Percentiles rank a stretch among this genome's conserved stretches.
Evolutionary conservation across 2,888 invertebrate species (phyloP).

Genomic region (Erebia epiphron): DNA sequence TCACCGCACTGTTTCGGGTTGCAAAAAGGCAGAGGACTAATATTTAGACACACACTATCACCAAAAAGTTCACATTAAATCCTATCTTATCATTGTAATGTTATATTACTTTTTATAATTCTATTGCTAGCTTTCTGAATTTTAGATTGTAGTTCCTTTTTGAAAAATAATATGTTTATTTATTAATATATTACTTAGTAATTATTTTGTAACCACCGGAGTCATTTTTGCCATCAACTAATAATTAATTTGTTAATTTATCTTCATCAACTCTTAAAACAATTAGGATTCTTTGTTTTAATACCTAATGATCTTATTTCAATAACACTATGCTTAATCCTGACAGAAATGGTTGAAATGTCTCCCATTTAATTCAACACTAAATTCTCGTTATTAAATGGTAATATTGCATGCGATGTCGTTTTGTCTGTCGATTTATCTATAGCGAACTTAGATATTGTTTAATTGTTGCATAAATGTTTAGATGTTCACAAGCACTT

Average conservation of each 20-base stretch:
- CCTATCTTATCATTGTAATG: constrained; percentile 25
- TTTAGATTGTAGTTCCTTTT: constrained; percentile 33
- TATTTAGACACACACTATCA: constrained; percentile 32
- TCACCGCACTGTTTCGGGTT: constrained; percentile 43
- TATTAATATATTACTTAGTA: constrained; percentile 26
- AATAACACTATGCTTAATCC: neutral
- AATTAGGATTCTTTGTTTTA: neutral
- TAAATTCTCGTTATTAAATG: constrained; percentile 37
- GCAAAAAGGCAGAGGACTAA: constrained; percentile 41
- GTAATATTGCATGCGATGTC: constrained; percentile 69
- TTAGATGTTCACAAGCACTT: constrained; percentile 62
- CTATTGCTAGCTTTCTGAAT: constrained; percentile 39
- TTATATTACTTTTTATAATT: constrained; percentile 35
- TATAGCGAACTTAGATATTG: constrained; percentile 39
- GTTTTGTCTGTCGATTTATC: constrained; percentile 47
- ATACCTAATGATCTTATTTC: neutral
- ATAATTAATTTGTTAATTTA: neutral
- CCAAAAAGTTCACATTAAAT: constrained; percentile 33
- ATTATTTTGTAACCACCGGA: constrained; percentile 34
- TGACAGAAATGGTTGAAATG: constrained; percentile 40
- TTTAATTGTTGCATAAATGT: constrained; percentile 43
- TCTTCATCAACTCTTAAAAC: neutral
- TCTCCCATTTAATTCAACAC: constrained; percentile 34
- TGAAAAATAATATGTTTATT: constrained; percentile 28
- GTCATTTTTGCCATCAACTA: constrained; percentile 41